Conservation (phyloP, 2,888 invertebrate genomes). For the Nesidiocoris tenuis region DNA sequence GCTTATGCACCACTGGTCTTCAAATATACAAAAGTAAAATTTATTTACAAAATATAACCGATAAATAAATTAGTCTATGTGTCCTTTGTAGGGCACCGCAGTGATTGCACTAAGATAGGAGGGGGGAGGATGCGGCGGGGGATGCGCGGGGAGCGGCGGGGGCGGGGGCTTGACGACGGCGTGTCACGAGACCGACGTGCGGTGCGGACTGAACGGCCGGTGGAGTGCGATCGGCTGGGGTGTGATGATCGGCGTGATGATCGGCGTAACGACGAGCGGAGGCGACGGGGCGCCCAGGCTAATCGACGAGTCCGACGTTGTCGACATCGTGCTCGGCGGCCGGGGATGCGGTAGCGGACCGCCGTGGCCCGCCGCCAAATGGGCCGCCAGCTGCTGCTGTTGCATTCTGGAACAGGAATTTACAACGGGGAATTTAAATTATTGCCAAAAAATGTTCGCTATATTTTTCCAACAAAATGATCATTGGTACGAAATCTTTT, state of each 20-base stretch:
- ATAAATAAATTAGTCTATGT: conserved; percentile 43
- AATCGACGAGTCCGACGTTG: conserved; percentile 52
- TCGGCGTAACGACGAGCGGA: conserved; percentile 47
- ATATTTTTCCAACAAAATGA: too few relatives aligned
- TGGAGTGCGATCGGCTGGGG: conserved; percentile 42
- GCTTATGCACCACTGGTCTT: not conserved
- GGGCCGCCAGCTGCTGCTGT: conserved; percentile 53
- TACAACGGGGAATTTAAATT: too few relatives aligned
- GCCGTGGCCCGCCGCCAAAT: conserved; percentile 51
- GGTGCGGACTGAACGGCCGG: conserved; percentile 42
- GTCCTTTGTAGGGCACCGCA: conserved; percentile 44
- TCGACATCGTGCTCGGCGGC: conserved; percentile 51
- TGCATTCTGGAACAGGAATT: conserved; percentile 52
- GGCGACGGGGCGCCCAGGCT: conserved; percentile 52
- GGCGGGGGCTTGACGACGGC: not conserved
- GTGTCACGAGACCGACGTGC: conserved; percentile 44
- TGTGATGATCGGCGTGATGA: conserved; percentile 35
- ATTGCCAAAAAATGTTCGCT: too few relatives aligned
- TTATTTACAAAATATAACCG: conserved; percentile 32
- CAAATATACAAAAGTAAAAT: not conserved
- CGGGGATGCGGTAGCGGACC: conserved; percentile 49
- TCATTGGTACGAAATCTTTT: too few relatives aligned
- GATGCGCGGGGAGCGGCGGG: not conserved
- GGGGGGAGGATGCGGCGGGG: not conserved
- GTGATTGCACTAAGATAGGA: conserved; percentile 42